Evolutionary conservation across 2,113 vertebrate genomes (phyloP), one percentile per base, ranked within the genome.

Genomic region (Mustelus asterias): DNA sequence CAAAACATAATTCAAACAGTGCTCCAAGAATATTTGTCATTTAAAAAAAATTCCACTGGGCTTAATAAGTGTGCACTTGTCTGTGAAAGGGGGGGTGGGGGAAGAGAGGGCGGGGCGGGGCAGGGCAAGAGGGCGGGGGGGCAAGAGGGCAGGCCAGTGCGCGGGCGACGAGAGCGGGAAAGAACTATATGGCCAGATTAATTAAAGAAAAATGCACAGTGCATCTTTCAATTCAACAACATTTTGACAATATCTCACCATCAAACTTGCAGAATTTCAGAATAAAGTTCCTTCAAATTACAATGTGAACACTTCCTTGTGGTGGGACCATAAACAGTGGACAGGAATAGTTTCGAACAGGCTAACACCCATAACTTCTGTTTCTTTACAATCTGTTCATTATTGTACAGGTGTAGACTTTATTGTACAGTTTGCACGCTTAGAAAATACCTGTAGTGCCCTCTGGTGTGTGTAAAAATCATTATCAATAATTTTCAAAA

Each of bases 1-100:
- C 94, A 89, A 26, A 96, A 90, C 8, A 92, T 95, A 94, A 7
- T 58, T 96, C 10, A 85, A 63, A 86, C 3, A 44, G 58, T 60
- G 8, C 20, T 96, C 90, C 1, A 94, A 90, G 22, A 33, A 58
- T 89, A 54, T 95, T 76, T 67, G 63, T 60, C 48, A 83, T 58
- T 58, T 41, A 5, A 44, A 70, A 90, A 44, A 37, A 86, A 44
- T 86, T 92, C 54, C 89, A 92, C 33, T 14, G 63, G 89, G 63
- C n/a, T 58, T 60, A 93, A 65, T 37, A 93, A 92, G 85, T 88
- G 70, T 63, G 60, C 60, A 63, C 9, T 9, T 11, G 60, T 63
- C 9, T 60, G 58, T 13, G 60, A 6, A 6, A 0, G 60, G 60
- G 0, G 6, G 60, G 8, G 60, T 11, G 60, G 13, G 85, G 44